Conservation (phyloP, 2,888 invertebrate species). For the Gnatocerus cornutus region DNA sequence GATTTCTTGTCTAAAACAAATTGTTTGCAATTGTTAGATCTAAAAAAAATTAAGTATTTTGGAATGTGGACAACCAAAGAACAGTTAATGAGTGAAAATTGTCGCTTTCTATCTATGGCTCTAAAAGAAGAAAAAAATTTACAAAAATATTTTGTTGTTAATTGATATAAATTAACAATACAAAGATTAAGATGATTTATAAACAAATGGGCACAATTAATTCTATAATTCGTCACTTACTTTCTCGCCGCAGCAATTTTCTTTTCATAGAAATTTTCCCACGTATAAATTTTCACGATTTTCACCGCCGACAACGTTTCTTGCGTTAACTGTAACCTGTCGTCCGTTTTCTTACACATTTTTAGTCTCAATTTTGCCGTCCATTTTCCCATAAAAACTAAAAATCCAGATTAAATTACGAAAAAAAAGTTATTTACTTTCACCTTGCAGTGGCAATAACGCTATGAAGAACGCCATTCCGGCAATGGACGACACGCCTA, state of each 20-base stretch:
- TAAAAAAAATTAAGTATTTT: too few relatives aligned
- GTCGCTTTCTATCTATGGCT: too few relatives aligned
- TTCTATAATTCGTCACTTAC: slow-evolving; percentile 60
- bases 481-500: slow-evolving; percentile 40
- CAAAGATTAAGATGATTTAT: too few relatives aligned
- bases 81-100: too few relatives aligned
- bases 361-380: slow-evolving; percentile 12
- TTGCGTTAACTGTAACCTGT: slow-evolving; percentile 58
- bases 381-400: background rate
- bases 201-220: too few relatives aligned
- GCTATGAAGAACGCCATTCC: slow-evolving; percentile 41
- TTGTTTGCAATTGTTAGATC: too few relatives aligned
- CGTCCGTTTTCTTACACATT: slow-evolving; percentile 59
- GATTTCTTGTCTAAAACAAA: slow-evolving; percentile 61
- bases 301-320: slow-evolving; percentile 59
- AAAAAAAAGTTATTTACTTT: too few relatives aligned
- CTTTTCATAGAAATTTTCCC: slow-evolving; percentile 59
- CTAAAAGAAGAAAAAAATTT: too few relatives aligned
- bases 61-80: too few relatives aligned
- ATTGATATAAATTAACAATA: too few relatives aligned
- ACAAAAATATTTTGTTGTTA: too few relatives aligned
- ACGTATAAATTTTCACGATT: slow-evolving; percentile 62
- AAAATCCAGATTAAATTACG: too few relatives aligned
- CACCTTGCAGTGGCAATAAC: slow-evolving; percentile 46
- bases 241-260: slow-evolving; percentile 46